phyloP scores from a whole-genome alignment of 2,113 vertebrate species.

The Heliornis fulica region DNA sequence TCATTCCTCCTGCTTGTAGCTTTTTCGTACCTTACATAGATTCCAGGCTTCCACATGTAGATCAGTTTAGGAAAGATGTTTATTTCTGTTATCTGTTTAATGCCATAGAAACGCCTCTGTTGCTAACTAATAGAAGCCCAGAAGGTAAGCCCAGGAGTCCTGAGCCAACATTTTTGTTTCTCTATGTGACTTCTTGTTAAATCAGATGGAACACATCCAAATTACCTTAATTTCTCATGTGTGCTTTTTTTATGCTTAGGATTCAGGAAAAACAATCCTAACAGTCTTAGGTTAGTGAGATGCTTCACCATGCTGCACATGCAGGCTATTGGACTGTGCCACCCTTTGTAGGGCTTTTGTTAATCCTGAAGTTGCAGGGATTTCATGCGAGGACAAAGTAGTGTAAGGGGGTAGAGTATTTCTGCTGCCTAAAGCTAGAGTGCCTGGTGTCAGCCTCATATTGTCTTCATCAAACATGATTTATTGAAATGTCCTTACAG shows the following conservation, averaged over 20 bases:
- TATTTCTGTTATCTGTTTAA: conserved; percentile 27
- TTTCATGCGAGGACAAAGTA: not conserved
- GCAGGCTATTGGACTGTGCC: not conserved
- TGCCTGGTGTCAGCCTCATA: not conserved
- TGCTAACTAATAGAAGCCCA: not conserved
- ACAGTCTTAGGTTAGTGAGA: not conserved
- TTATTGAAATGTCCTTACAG: not conserved
- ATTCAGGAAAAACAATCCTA: not conserved
- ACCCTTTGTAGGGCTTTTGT: not conserved
- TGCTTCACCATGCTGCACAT: not conserved
- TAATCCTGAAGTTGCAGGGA: not conserved
- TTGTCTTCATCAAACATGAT: not conserved
- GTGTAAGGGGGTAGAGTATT: not conserved
- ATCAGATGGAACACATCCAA: not conserved
- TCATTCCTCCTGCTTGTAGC: conserved; percentile 33
- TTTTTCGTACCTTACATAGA: not conserved
- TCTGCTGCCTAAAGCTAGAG: not conserved
- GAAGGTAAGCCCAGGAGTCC: not conserved
- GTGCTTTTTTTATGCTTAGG: not conserved
- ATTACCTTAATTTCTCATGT: not conserved
- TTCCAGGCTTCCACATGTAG: conserved; percentile 5
- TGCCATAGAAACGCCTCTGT: not conserved
- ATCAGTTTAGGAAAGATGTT: conserved; percentile 37
- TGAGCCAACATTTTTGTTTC: not conserved
- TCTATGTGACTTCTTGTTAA: not conserved